A percentile compares a stretch with the other conserved stretches of the same genome.
phyloP scores from a whole-genome alignment of 1,140 invertebrate genomes.

The Steinernema khuongi region DNA sequence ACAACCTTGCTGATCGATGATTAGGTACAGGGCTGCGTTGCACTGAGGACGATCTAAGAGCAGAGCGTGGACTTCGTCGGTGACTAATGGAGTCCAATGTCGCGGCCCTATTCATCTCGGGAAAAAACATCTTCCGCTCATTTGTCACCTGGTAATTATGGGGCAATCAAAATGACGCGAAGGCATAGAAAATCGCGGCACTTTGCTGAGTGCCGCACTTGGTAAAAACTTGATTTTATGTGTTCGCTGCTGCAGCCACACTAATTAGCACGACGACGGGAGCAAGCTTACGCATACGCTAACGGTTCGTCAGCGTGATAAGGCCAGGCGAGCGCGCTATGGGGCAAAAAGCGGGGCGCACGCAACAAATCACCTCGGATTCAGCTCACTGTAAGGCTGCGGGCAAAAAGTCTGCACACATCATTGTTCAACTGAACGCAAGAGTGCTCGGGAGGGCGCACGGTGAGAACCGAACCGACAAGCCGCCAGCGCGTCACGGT shows the following conservation, averaged over 20 bases:
- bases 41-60: slow-evolving; percentile 21
- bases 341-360: too few relatives aligned
- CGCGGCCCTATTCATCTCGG: background rate
- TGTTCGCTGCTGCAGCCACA: too few relatives aligned
- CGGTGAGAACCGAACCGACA: background rate
- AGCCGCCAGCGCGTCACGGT: background rate
- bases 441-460: too few relatives aligned
- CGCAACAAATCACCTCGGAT: too few relatives aligned
- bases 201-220: too few relatives aligned
- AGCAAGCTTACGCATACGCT: too few relatives aligned
- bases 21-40: background rate
- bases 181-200: too few relatives aligned
- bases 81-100: background rate
- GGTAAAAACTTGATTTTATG: too few relatives aligned
- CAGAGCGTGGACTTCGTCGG: background rate
- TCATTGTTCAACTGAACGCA: too few relatives aligned
- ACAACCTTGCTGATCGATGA: slow-evolving; percentile 13
- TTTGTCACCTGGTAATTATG: slow-evolving; percentile 10
- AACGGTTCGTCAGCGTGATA: too few relatives aligned
- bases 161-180: background rate
- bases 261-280: too few relatives aligned
- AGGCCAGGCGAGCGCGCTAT: too few relatives aligned
- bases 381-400: background rate
- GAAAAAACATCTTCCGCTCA: background rate
- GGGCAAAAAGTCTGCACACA: background rate